Evolutionary conservation across 2,113 vertebrate genomes (phyloP).

Genomic region (Sula dactylatra): DNA sequence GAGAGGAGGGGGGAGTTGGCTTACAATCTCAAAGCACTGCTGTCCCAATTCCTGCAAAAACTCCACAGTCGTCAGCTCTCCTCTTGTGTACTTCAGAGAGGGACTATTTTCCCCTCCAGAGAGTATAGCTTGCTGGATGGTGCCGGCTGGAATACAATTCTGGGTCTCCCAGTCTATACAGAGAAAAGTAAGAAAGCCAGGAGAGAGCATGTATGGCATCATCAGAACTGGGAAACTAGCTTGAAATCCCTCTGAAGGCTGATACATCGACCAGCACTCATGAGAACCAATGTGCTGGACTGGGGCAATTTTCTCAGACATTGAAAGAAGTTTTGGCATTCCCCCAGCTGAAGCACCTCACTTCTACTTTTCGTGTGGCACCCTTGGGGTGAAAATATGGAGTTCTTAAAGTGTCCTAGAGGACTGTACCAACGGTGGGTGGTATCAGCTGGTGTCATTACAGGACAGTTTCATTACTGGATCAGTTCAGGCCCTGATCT

Average conservation of each 20-base stretch:
- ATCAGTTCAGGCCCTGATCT: background rate
- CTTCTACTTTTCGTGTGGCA: background rate
- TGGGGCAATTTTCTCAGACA: too few species aligned
- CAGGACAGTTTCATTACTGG: background rate
- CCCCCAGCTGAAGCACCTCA: background rate
- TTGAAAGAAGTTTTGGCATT: background rate
- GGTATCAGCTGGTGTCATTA: background rate
- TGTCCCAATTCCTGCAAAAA: slow-evolving; percentile 75
- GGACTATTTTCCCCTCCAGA: slow-evolving; percentile 62
- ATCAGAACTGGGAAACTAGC: background rate
- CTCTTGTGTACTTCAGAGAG: slow-evolving; percentile 76
- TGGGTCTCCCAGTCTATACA: slow-evolving; percentile 76
- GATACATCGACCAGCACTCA: fast-evolving
- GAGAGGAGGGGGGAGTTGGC: background rate
- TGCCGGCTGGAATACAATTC: slow-evolving; percentile 72
- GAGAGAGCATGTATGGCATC: background rate
- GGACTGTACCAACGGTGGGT: background rate
- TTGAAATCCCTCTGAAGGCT: background rate
- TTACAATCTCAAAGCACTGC: slow-evolving; percentile 77
- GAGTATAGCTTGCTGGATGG: slow-evolving; percentile 59
- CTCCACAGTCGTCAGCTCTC: slow-evolving; percentile 69
- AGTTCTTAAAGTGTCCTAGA: background rate
- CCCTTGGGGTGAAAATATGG: background rate
- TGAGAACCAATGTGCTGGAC: background rate
- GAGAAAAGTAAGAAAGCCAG: background rate